Conservation (phyloP, 2,113 vertebrate genomes). For the Cochlearius cochlearius region DNA sequence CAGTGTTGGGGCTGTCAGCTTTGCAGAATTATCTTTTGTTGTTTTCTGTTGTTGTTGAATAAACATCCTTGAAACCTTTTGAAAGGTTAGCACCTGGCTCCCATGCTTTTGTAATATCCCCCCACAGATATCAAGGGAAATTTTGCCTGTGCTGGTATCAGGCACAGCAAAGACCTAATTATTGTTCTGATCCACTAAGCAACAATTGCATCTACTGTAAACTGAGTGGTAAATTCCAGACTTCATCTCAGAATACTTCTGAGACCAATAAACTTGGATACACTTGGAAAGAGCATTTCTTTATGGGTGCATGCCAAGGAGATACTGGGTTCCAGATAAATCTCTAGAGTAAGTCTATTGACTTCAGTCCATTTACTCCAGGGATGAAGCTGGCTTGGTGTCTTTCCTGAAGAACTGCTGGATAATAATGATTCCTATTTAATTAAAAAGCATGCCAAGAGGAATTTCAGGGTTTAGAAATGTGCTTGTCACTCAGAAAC, state of each 20-base stretch:
- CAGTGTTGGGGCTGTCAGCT: background rate
- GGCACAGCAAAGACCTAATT: background rate
- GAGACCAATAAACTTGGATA: constrained; percentile 47
- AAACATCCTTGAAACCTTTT: background rate
- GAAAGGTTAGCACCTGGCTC: background rate
- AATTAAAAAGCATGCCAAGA: constrained; percentile 23
- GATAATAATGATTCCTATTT: background rate
- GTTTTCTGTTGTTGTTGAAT: background rate
- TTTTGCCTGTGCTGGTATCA: background rate
- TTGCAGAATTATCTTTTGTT: background rate
- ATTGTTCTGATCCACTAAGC: background rate
- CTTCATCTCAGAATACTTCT: constrained; percentile 22
- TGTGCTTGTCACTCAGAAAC: background rate
- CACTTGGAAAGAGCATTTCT: constrained; percentile 44
- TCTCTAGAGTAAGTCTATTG: background rate
- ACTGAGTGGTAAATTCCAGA: constrained; percentile 29
- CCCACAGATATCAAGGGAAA: background rate
- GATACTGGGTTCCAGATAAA: constrained; percentile 30
- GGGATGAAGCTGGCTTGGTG: constrained; percentile 12
- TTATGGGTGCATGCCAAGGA: constrained; percentile 20
- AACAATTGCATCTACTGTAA: constrained; percentile 53
- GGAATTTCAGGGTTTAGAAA: constrained; percentile 45
- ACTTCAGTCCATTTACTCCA: constrained; percentile 23
- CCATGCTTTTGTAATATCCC: background rate
- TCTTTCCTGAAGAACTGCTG: constrained; percentile 54